phyloP scores from a whole-genome alignment of 2,888 invertebrate species.

The Dynastes tityus region DNA sequence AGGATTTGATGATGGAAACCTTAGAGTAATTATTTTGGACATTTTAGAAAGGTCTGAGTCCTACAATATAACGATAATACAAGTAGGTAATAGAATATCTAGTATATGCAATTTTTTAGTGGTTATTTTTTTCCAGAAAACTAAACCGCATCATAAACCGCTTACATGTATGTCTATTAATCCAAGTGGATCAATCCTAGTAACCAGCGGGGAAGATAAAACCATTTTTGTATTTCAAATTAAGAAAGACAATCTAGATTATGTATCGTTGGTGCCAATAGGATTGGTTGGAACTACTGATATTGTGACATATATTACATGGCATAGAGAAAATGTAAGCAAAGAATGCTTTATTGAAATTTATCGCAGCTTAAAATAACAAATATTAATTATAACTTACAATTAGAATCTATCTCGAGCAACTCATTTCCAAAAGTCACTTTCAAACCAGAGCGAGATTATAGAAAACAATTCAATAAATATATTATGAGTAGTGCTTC shows the following conservation, averaged over 20 bases:
- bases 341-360: slow-evolving; percentile 35
- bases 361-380: background rate
- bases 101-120: background rate
- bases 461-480: too few species aligned
- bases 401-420: too few species aligned
- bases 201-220: slow-evolving; percentile 79
- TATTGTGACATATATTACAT: slow-evolving; percentile 77
- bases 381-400: background rate
- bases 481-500: too few species aligned
- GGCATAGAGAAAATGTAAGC: slow-evolving; percentile 76
- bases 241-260: slow-evolving; percentile 62
- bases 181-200: slow-evolving; percentile 73
- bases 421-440: too few species aligned
- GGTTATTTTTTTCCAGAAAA: slow-evolving; percentile 68
- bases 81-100: slow-evolving; percentile 48
- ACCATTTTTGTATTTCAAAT: slow-evolving; percentile 81
- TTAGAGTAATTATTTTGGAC: slow-evolving; percentile 72
- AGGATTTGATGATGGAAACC: slow-evolving; percentile 82
- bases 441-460: too few species aligned
- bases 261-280: slow-evolving; percentile 74
- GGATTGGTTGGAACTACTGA: slow-evolving; percentile 80
- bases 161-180: slow-evolving; percentile 78
- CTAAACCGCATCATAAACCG: slow-evolving; percentile 80
- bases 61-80: slow-evolving; percentile 54
- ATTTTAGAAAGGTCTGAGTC: slow-evolving; percentile 50